phyloP scores from a whole-genome alignment of 2,888 invertebrate genomes.

The Pseudococcus jackbeardsleyi region DNA sequence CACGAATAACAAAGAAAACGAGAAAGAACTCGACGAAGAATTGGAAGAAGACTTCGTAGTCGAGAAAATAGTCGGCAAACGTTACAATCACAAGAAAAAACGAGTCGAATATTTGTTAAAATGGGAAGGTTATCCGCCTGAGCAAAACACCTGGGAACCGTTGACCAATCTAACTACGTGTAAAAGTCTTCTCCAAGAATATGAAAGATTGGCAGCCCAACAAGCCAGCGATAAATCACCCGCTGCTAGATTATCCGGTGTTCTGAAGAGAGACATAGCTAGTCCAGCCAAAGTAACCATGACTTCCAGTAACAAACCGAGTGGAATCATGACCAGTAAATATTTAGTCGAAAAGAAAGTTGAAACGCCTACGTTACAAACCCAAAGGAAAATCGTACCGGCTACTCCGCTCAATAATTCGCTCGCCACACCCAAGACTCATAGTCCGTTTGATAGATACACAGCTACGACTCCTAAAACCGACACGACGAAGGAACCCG shows the following conservation, averaged over 20 bases:
- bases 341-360: conserved; percentile 21
- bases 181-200: conserved; percentile 82
- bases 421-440: background rate
- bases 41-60: conserved; percentile 78
- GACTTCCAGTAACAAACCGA: conserved; percentile 29
- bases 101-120: conserved; percentile 87
- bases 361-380: conserved; percentile 56
- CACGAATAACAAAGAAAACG: conserved; percentile 59
- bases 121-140: conserved; percentile 85
- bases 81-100: conserved; percentile 81
- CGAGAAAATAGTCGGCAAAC: conserved; percentile 86
- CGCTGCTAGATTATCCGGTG: conserved; percentile 28
- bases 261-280: conserved; percentile 34
- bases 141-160: conserved; percentile 89
- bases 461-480: conserved; percentile 7
- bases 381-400: conserved; percentile 61
- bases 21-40: conserved; percentile 63
- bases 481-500: background rate
- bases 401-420: conserved; percentile 53
- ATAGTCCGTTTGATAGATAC: background rate
- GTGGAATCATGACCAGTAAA: conserved; percentile 20
- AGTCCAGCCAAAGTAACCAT: conserved; percentile 47
- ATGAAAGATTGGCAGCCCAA: conserved; percentile 72
- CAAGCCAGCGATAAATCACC: conserved; percentile 50
- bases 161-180: conserved; percentile 82